Evolutionary conservation across 1,140 invertebrate species (phyloP), one percentile per base, ranked within the genome.

Genomic region (Drosophila mauritiana): DNA sequence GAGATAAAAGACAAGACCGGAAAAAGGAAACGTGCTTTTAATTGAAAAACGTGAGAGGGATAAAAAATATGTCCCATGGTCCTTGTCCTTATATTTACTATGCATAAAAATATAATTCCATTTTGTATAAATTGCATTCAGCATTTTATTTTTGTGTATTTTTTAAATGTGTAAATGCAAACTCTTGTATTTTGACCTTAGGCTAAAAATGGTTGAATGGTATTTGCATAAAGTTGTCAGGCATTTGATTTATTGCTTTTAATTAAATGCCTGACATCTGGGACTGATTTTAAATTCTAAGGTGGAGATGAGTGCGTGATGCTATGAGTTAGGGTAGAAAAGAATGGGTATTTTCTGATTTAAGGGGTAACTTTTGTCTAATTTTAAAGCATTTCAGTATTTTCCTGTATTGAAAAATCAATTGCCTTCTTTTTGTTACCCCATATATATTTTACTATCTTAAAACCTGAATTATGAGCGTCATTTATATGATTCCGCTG

Each of bases 1-100:
- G 11, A 46, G 51, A 39, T 52, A 80, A 8, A 25, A 15, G 27
- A 6, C 17, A 37, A 43, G 10, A 8, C 8, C 46, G 39, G 31
- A 48, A 37, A 40, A 43, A 25, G 56, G 55, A 78, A 83, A 89
- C 80, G 63, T 56, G 74, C 7, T 78, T 89, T 90, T 89, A 89
- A 89, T 89, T 89, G 78, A 89, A 90, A 85, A 90, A 90, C 85
- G 85, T 81, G 85, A 62, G 52, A 22, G 43, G 63, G 56, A 65
- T 83, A 37, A 11, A 39, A 11, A 34, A 63, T 10, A 36, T 12
- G 3, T 40, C 11, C 13, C 3, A 39, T n/a, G 49, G 37, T 55
- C 43, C 22, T 13, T 74, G 51, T 22, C 22, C 59, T 45, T 12
- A 20, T 42, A 17, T 49, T 27, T 27, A 11, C 54, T 31, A 31